Evolutionary conservation across 2,888 invertebrate genomes (phyloP), one percentile per base, ranked within the genome.

Genomic region (Parelbella ahira): DNA sequence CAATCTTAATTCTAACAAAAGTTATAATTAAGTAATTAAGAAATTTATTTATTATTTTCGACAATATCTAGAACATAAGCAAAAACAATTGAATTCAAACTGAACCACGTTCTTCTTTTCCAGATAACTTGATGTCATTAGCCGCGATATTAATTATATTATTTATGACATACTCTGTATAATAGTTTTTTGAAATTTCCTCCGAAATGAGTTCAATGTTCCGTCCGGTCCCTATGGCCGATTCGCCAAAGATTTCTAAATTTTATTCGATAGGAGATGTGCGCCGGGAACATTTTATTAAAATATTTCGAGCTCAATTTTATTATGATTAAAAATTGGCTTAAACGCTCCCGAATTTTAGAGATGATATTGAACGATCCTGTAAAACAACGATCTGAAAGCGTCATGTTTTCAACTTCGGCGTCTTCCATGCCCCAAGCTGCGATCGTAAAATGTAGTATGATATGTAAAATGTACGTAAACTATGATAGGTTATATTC

Each of bases 201-300:
- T 18, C 2, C n/a, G 11, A 10, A 21, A 4, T 13, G 11, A 12
- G 32, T 25, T 39, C 39, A 39, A 39, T n/a, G 39, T 8, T 20
- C 34, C 30, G 38, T 13, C 5, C 1, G 21, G 25, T 10, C 23
- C 8, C 24, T 39, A n/a, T n/a, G n/a, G n/a, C n/a, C n/a, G n/a
- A n/a, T 32, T 32, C 3, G 32, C 7, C 12, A 39, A 32, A 30
- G 32, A 32, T 39, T 25, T 39, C 20, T 32, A 29, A 39, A 39
- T 8, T 32, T 39, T 12, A 32, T 32, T 39, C 25, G 11, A 20
- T 13, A 32, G 15, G 19, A 12, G 7, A 25, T 27, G 10, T 12
- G n/a, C 10, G 11, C 6, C 15, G 29, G 18, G 24, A 9, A 19
- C 38, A 11, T 30, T 18, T 15, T 18, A 8, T 12, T 23, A 25